Percentiles rank a stretch among this genome's conserved stretches.
These are phyloP conservation scores for Zaprionus taronus DNA, from an alignment of 1,140 invertebrate species.

Conservation along the genomic window DNA sequence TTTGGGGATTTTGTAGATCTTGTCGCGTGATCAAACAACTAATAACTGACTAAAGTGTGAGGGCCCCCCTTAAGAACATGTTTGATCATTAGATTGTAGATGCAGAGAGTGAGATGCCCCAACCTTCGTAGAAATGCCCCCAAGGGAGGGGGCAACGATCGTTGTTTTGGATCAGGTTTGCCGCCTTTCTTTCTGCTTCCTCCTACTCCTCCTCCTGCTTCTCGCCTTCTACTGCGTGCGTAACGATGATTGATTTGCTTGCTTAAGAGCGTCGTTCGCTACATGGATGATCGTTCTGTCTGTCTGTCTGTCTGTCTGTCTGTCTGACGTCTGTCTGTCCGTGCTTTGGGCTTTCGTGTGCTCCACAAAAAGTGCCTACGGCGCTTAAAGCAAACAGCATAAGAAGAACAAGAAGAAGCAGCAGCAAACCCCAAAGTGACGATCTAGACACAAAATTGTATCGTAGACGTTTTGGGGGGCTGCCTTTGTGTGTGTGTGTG, in stretches of 20 bases:
- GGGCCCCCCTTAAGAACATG: slow-evolving; percentile 7
- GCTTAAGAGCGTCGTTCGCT: slow-evolving; percentile 38
- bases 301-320: not conserved
- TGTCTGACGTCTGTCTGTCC: not conserved
- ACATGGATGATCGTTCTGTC: slow-evolving; percentile 33
- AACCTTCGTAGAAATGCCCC: slow-evolving; percentile 25
- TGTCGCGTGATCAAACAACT: slow-evolving; percentile 62
- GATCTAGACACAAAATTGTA: slow-evolving; percentile 79
- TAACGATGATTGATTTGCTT: slow-evolving; percentile 78
- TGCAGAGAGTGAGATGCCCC: not conserved
- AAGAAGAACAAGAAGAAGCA: slow-evolving; percentile 30
- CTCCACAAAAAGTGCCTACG: slow-evolving; percentile 72
- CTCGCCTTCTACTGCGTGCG: slow-evolving; percentile 27
- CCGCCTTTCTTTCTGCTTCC: slow-evolving; percentile 22
- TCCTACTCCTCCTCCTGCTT: not conserved
- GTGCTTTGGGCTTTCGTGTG: slow-evolving; percentile 38
- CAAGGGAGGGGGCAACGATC: slow-evolving; percentile 21
- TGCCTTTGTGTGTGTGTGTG: not conserved
- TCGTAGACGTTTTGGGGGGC: slow-evolving; percentile 60
- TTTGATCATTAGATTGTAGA: slow-evolving; percentile 24
- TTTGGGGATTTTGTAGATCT: slow-evolving; percentile 49
- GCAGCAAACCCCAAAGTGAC: slow-evolving; percentile 54
- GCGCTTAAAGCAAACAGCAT: slow-evolving; percentile 44
- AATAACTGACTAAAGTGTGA: slow-evolving; percentile 47
- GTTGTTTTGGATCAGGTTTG: slow-evolving; percentile 40